Percentiles rank a stretch among this genome's conserved stretches.
Conservation (phyloP, 2,888 invertebrate genomes). For the Aporophyla nigra region DNA sequence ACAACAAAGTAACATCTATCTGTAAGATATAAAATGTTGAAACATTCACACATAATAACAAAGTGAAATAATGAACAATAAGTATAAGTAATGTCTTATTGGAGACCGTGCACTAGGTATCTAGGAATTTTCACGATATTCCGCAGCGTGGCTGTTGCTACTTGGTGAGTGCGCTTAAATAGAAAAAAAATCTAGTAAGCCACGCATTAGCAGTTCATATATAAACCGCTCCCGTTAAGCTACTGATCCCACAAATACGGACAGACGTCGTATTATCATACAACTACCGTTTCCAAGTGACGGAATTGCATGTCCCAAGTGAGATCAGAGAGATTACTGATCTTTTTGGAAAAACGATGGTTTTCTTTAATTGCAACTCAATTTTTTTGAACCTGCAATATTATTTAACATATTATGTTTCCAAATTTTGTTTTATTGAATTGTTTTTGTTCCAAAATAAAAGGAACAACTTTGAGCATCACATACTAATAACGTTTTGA, state of each 20-base stretch:
- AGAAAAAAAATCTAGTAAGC: too few species aligned
- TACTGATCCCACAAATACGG: background rate
- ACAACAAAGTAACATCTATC: background rate
- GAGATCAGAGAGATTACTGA: background rate
- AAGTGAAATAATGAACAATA: background rate
- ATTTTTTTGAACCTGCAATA: background rate
- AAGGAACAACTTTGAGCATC: slow-evolving; percentile 64
- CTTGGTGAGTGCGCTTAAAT: too few species aligned
- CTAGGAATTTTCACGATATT: too few species aligned
- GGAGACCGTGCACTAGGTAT: too few species aligned
- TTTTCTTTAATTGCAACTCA: background rate
- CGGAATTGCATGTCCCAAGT: background rate
- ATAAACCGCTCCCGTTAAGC: background rate
- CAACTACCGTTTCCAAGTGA: background rate
- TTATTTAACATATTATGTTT: too few species aligned
- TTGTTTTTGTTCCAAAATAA: background rate
- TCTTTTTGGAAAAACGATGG: background rate
- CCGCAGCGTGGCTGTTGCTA: too few species aligned
- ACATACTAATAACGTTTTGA: slow-evolving; percentile 69
- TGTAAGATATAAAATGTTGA: background rate
- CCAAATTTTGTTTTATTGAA: background rate
- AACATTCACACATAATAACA: too few species aligned
- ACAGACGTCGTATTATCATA: background rate
- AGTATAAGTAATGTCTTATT: too few species aligned
- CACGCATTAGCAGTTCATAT: background rate